These are phyloP conservation scores for Anastrepha obliqua DNA, from an alignment of 1,140 invertebrate species.

Conservation along the genomic window DNA sequence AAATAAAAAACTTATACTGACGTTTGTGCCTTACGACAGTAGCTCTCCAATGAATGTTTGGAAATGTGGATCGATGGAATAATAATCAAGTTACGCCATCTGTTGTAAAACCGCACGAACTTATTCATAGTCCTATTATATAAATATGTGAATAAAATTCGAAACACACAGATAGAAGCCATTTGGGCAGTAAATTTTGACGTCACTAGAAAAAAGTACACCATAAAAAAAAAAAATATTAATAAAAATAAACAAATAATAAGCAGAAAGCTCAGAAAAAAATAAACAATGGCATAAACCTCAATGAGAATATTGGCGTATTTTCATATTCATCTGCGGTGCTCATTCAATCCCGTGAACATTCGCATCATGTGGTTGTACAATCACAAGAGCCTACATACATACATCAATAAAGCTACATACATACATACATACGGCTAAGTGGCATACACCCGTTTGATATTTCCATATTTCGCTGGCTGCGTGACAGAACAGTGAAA, in stretches of 20 bases:
- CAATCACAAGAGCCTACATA: not conserved
- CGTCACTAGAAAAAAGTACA: not conserved
- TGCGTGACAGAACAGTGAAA: conserved; percentile 2
- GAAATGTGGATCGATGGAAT: no score
- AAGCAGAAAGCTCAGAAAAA: not conserved
- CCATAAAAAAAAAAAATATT: not conserved
- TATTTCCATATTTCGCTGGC: not conserved
- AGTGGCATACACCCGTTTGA: no score
- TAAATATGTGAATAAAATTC: no score
- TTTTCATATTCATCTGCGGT: not conserved
- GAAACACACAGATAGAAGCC: no score
- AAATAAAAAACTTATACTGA: no score
- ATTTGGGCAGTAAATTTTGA: not conserved
- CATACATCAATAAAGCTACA: not conserved
- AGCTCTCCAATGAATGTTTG: no score
- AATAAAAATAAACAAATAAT: not conserved
- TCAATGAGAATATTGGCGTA: not conserved
- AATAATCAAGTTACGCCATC: no score
- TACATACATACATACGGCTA: no score
- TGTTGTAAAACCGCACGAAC: no score
- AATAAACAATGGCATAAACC: not conserved
- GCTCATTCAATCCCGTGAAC: not conserved
- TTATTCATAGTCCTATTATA: no score
- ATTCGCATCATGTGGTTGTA: not conserved
- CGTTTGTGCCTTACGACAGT: no score